Conservation (phyloP, 2,113 vertebrate species). For the Ia io region DNA sequence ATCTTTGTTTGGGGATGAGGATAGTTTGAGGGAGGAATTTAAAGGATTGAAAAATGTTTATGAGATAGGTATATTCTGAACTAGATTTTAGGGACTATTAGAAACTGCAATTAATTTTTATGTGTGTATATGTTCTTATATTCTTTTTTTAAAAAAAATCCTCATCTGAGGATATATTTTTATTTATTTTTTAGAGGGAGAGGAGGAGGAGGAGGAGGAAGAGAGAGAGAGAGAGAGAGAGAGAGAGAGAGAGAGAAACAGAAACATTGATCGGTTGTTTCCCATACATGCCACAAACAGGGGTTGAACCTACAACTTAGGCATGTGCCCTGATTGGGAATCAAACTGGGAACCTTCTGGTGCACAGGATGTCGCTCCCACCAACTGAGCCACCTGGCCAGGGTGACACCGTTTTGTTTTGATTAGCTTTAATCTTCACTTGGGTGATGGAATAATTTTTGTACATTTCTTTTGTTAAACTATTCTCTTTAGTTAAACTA, state of each 20-base stretch:
- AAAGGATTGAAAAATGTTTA: constrained; percentile 6
- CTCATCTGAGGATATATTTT: background rate
- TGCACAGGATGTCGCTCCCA: background rate
- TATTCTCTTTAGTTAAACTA: constrained; percentile 1
- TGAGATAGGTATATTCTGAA: background rate
- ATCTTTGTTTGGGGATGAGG: background rate
- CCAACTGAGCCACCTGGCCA: background rate
- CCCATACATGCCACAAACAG: background rate
- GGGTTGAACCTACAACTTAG: too few species aligned
- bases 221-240: background rate
- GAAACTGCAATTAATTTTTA: background rate
- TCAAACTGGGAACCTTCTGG: background rate
- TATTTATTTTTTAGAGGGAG: background rate
- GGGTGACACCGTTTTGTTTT: background rate
- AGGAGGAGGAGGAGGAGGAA: too few species aligned
- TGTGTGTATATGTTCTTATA: background rate
- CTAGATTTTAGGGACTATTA: background rate
- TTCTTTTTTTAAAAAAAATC: background rate
- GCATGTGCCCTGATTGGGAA: background rate
- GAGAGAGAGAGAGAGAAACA: background rate
- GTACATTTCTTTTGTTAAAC: background rate
- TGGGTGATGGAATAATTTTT: background rate
- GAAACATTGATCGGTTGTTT: background rate
- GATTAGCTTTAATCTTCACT: background rate
- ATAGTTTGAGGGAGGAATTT: background rate